A percentile compares a stretch with the other conserved stretches of the same genome.
Evolutionary conservation across 2,113 vertebrate genomes (phyloP).

Genomic region (Leucoraja erinaceus): DNA sequence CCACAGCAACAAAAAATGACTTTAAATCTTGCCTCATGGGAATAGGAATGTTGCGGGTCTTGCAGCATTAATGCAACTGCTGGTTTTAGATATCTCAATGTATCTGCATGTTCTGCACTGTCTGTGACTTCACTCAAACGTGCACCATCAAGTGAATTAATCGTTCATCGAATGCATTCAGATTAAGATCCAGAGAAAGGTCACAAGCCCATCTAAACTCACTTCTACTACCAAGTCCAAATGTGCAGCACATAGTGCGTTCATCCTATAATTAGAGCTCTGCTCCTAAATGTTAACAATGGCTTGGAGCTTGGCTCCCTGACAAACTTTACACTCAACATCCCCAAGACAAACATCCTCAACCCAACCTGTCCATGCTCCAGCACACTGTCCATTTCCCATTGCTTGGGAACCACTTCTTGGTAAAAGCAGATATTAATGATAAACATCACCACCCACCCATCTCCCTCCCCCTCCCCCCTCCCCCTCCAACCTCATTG

Average conservation of each 20-base stretch:
- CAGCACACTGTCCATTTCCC: too few relatives aligned
- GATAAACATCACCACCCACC: too few relatives aligned
- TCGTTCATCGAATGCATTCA: neutral
- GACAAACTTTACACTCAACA: too few relatives aligned
- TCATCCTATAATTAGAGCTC: neutral
- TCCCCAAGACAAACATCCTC: too few relatives aligned
- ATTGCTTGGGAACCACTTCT: too few relatives aligned
- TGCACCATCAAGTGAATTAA: neutral
- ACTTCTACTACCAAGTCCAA: neutral
- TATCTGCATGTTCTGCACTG: neutral
- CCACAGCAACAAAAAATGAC: neutral
- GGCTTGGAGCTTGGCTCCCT: too few relatives aligned
- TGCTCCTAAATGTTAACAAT: neutral
- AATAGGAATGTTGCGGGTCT: neutral
- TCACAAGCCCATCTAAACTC: neutral
- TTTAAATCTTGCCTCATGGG: neutral
- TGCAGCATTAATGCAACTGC: neutral
- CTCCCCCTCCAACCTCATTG: too few relatives aligned
- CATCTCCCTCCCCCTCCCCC: too few relatives aligned
- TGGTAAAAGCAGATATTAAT: too few relatives aligned
- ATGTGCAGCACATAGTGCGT: neutral
- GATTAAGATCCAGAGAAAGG: neutral
- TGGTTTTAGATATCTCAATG: too few relatives aligned
- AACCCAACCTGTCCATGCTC: too few relatives aligned
- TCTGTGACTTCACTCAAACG: neutral